Conservation (phyloP, 2,113 vertebrate species). For the Emydura subglobosa region DNA sequence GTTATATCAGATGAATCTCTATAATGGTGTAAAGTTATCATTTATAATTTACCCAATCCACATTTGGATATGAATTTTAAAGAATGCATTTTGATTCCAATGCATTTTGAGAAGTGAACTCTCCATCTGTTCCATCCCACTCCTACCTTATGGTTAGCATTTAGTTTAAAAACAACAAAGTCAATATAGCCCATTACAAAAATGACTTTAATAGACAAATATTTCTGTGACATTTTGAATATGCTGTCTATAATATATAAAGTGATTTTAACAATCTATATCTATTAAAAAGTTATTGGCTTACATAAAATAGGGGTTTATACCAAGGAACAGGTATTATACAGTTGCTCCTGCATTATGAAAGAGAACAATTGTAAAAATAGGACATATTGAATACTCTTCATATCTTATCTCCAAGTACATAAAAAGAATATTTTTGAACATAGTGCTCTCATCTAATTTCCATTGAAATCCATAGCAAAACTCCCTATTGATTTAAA, state of each 20-base stretch:
- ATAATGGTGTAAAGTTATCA: constrained; percentile 46
- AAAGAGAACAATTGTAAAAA: constrained; percentile 49
- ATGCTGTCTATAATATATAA: constrained; percentile 26
- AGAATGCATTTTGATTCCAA: constrained; percentile 56
- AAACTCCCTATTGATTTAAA: not conserved
- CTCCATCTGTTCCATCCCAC: constrained; percentile 69
- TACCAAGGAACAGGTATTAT: constrained; percentile 9
- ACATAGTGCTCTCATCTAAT: constrained; percentile 27
- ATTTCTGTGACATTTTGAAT: constrained; percentile 52
- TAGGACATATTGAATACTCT: constrained; percentile 10
- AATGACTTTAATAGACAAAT: constrained; percentile 47
- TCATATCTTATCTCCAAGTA: constrained; percentile 16
- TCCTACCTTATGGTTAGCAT: constrained; percentile 70
- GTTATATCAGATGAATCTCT: not conserved
- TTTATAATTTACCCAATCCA: constrained; percentile 62
- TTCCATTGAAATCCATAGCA: not conserved
- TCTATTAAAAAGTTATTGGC: constrained; percentile 35
- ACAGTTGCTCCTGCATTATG: not conserved
- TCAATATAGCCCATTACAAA: constrained; percentile 62
- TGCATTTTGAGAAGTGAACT: constrained; percentile 62
- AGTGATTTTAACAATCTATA: constrained; percentile 21
- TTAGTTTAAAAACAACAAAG: constrained; percentile 62
- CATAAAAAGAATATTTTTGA: constrained; percentile 28
- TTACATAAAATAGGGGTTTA: constrained; percentile 13
- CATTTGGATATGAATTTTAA: constrained; percentile 67